Evolutionary conservation across 2,888 invertebrate species (phyloP).

Genomic region (Iselma pallidipennis): DNA sequence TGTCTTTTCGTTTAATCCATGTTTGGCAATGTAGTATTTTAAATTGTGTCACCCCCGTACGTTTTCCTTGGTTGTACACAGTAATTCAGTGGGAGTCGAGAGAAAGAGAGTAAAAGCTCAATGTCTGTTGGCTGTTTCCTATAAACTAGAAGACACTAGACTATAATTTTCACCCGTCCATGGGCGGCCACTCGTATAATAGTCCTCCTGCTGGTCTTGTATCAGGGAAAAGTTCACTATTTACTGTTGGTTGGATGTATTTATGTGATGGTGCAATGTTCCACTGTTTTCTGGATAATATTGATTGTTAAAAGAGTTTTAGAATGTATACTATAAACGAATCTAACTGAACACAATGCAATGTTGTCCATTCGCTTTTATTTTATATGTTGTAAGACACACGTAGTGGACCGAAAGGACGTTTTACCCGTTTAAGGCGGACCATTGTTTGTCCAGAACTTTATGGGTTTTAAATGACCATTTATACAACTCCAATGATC

Average conservation of each 20-base stretch:
- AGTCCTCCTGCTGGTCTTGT: constrained; percentile 27
- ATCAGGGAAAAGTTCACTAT: constrained; percentile 38
- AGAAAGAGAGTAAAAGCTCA: neutral
- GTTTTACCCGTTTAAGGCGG: neutral
- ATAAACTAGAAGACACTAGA: neutral
- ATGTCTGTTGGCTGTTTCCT: neutral
- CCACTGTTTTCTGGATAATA: constrained; percentile 16
- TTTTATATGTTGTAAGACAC: constrained; percentile 9
- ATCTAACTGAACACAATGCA: constrained; percentile 8
- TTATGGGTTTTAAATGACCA: too few species aligned
- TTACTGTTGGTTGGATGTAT: constrained; percentile 38
- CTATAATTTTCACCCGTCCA: constrained; percentile 26
- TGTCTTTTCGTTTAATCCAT: too few species aligned
- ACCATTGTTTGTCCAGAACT: too few species aligned
- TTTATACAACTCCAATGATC: too few species aligned
- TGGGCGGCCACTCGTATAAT: constrained; percentile 33
- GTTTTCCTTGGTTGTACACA: too few species aligned
- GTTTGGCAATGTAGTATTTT: neutral
- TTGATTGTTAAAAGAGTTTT: too few species aligned
- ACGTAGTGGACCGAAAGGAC: neutral
- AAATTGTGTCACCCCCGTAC: neutral
- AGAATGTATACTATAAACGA: constrained; percentile 12
- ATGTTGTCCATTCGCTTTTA: constrained; percentile 6
- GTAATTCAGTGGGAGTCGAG: neutral
- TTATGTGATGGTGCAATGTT: constrained; percentile 35